Evolutionary conservation across 2,797 vertebrate species (phyloP).

Genomic region (Acipenser oxyrinchus): DNA sequence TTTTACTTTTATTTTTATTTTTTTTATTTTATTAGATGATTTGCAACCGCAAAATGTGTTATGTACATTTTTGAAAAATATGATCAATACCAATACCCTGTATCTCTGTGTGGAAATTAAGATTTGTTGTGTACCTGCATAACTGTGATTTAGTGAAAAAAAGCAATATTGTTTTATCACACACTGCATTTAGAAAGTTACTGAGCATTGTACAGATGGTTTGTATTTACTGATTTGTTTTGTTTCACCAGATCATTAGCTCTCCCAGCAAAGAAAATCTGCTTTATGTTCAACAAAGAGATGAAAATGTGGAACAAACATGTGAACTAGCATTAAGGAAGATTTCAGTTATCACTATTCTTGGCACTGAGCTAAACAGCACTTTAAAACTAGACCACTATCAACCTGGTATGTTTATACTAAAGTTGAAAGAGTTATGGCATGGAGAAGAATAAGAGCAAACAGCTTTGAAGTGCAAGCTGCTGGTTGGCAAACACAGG

Average conservation of each 20-base stretch:
- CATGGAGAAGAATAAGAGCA: no score
- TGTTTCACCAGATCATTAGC: constrained; percentile 49
- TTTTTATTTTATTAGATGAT: background rate
- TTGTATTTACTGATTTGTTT: background rate
- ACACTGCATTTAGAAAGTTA: no score
- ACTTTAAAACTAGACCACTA: constrained; percentile 50
- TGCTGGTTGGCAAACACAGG: no score
- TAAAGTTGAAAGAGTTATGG: no score
- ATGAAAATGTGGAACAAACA: constrained; percentile 45
- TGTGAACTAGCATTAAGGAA: constrained; percentile 57
- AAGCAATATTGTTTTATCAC: no score
- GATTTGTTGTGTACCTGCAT: background rate
- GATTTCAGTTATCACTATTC: constrained; percentile 49
- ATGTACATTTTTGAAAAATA: background rate
- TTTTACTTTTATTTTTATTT: background rate
- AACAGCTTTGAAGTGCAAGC: no score
- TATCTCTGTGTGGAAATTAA: background rate
- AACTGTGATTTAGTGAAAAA: no score
- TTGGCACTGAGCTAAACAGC: constrained; percentile 42
- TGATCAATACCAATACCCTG: background rate
- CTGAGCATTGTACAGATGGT: no score
- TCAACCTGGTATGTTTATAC: constrained; percentile 15
- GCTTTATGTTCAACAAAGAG: constrained; percentile 54
- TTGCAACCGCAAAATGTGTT: background rate
- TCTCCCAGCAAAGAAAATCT: constrained; percentile 48